These are phyloP conservation scores for Belonocnema kinseyi DNA, from an alignment of 1,140 invertebrate species.

Conservation along the genomic window DNA sequence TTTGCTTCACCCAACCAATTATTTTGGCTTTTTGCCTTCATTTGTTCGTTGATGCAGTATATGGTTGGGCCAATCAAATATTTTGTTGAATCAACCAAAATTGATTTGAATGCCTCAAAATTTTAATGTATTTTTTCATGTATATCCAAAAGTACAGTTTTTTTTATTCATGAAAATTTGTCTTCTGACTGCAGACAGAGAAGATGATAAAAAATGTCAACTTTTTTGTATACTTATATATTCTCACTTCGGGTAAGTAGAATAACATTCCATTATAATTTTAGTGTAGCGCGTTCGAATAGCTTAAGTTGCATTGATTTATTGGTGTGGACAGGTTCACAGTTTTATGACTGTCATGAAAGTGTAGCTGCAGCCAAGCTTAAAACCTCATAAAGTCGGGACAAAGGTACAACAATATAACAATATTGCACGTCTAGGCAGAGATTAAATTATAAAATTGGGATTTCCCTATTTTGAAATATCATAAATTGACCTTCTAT, in stretches of 20 bases:
- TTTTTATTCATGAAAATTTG: too few species aligned
- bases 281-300: not conserved
- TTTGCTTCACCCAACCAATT: too few species aligned
- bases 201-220: not conserved
- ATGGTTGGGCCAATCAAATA: too few species aligned
- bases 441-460: not conserved
- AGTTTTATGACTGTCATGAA: not conserved
- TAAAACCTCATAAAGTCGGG: not conserved
- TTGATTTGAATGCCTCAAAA: too few species aligned
- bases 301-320: not conserved
- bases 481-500: too few species aligned
- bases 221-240: not conserved
- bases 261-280: constrained; percentile 2
- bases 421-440: too few species aligned
- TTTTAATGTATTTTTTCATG: too few species aligned
- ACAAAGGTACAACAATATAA: too few species aligned
- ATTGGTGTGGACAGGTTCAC: not conserved
- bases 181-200: not conserved
- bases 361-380: not conserved
- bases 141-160: too few species aligned
- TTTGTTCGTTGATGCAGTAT: too few species aligned
- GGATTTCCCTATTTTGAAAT: not conserved
- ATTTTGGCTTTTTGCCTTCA: too few species aligned
- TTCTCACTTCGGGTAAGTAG: not conserved
- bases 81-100: too few species aligned